phyloP scores from a whole-genome alignment of 2,888 invertebrate species.

The Pristionchus entomophagus region DNA sequence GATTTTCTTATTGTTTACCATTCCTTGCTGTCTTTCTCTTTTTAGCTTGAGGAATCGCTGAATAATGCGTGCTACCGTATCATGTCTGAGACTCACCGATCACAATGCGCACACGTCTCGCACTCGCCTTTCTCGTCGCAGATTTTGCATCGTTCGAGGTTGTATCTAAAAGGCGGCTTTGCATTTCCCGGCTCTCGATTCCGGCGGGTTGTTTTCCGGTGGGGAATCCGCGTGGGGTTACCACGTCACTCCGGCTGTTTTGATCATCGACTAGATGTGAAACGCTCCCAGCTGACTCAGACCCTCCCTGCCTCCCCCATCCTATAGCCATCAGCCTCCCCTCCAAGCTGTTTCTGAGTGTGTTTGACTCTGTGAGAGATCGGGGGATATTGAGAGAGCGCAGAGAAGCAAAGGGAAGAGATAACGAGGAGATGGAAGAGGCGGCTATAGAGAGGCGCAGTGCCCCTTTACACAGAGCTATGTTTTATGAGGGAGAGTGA shows the following conservation, averaged over 20 bases:
- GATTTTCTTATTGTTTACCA: no score
- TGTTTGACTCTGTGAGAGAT: background rate
- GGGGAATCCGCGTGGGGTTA: background rate
- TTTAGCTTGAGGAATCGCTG: no score
- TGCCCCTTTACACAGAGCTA: background rate
- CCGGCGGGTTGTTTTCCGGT: background rate
- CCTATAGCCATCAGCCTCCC: background rate
- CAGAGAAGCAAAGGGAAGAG: no score
- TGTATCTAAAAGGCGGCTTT: slow-evolving; percentile 67
- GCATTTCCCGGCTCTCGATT: background rate
- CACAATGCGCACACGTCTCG: slow-evolving; percentile 89
- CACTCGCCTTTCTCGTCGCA: slow-evolving; percentile 77
- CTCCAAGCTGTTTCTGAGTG: background rate
- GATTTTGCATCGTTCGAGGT: slow-evolving; percentile 75
- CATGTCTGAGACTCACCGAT: slow-evolving; percentile 83
- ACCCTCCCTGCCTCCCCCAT: no score
- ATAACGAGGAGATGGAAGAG: background rate
- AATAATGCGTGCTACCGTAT: no score
- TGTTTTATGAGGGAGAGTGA: background rate
- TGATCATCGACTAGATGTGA: background rate
- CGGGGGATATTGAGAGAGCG: background rate
- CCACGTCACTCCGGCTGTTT: slow-evolving; percentile 30
- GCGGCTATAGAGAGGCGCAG: background rate
- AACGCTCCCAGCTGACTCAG: slow-evolving; percentile 4
- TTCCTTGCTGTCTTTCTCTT: no score